Conservation (phyloP, 2,888 invertebrate genomes). For the Penaeus monodon region DNA sequence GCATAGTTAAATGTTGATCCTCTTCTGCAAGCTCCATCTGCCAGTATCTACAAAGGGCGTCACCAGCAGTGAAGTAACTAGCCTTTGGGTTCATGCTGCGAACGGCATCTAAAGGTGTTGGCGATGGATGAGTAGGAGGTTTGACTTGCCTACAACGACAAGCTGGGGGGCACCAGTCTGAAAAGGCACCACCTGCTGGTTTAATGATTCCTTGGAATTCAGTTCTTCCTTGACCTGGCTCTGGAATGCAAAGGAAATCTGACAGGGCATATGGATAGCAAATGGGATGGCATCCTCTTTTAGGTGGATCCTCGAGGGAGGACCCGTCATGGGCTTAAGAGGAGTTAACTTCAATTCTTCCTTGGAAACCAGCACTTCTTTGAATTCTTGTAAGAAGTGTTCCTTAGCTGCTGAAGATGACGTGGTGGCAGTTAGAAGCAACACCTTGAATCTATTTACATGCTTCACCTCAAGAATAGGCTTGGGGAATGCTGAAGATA, state of each 20-base stretch:
- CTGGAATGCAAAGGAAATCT: conserved; percentile 28
- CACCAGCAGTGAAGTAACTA: too few species aligned
- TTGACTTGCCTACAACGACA: conserved; percentile 12
- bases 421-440: neutral
- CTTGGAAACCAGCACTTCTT: neutral
- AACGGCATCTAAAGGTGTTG: conserved; percentile 11
- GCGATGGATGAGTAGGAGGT: neutral
- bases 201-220: neutral
- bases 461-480: conserved; percentile 21
- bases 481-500: conserved; percentile 19
- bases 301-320: conserved; percentile 31
- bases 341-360: neutral
- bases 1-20: too few species aligned
- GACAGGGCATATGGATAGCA: conserved; percentile 20
- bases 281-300: conserved; percentile 20
- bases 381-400: neutral
- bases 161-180: conserved; percentile 16
- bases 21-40: too few species aligned
- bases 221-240: conserved; percentile 10
- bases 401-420: conserved; percentile 1
- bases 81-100: neutral
- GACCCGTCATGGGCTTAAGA: conserved; percentile 12
- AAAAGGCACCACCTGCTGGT: neutral
- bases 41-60: too few species aligned
- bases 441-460: conserved; percentile 5